Evolutionary conservation across 2,797 vertebrate species (phyloP), one percentile per base, ranked within the genome.

Genomic region (Centropyge bicolor): DNA sequence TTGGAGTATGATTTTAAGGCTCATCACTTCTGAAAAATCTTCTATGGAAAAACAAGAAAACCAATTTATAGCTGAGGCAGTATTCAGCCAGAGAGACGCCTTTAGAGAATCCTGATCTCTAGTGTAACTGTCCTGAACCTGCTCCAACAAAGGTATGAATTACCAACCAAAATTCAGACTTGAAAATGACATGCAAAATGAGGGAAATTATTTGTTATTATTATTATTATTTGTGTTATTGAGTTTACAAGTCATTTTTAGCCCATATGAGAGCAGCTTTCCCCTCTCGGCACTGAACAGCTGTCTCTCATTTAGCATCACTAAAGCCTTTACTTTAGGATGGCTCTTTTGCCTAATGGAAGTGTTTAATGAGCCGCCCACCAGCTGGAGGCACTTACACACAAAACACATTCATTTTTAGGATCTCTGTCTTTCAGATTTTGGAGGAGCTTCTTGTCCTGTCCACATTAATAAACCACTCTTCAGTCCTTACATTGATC

Each of bases 21-120:
- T 92, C 90, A 91, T 69, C n/a, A 36, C 87, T 93, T 95, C 88
- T 84, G 70, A 90, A 89, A 83, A 41, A 63, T 83, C 91, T 95
- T 97, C 95, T 96, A 97, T 97, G 97, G 97, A 96, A 95, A 95
- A 93, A 80, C 91, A 91, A 92, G 92, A 76, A 82, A 86, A 90
- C 9, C 74, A 73, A 78, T 89, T 91, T 65, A 91, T 92, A 93
- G 88, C 90, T 91, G 92, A 92, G 83, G 94, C 92, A 86, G 93
- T 86, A 86, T 97, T 96, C 87, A 96, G 95, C 92, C 94, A 96
- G 77, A 92, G 96, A 61, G 96, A 97, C 78, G 66, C 95, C 80
- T 97, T 97, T 93, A 97, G 95, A 94, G 96, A 97, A 96, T 92
- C 96, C 82, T 96, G 95, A 96, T 95, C 91, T 64, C 40, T 54